Base-by-base conservation (phyloP, 2,888 invertebrate genomes). In the Salticus scenicus region DNA sequence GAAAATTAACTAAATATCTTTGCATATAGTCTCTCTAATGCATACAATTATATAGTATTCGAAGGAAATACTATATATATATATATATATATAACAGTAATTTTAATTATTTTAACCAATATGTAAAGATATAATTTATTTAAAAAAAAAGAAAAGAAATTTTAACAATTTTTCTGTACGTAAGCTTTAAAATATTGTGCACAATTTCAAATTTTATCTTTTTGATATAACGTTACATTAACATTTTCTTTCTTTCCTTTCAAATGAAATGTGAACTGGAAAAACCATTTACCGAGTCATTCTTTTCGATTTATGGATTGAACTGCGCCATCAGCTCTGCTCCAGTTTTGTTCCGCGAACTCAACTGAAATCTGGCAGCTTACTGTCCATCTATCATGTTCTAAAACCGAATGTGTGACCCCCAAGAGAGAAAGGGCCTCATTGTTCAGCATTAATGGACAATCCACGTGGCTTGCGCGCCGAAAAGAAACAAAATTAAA, bases 361-460 rank as follows among this genome's bases (percentile, higher is more conserved):
- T 69, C 69, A 57, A 67, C 81, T 64, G 63, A n/a, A 82, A 75
- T 75, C 81, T 82, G 81, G 70, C 81, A 75, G 81, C 73, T 70
- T 24, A 63, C n/a, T 47, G 75, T 82, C 42, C 83, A 83, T 83
- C 51, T 57, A 83, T 83, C 83, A 83, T 57, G 33, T 64, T 37
- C 72, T 83, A 72, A 76, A 83, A 83, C 83, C 66, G 83, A 27
- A 83, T 73, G 17, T 20, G 41, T 57, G 28, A 77, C 33, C 64
- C 77, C 63, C 77, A 10, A 1, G 77, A 71, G 77, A 67, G 24
- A 72, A 31, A 51, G 66, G 30, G 27, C 67, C 51, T 47, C 83
- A 67, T 83, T 83, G 76, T 64, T 77, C 83, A 77, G 76, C 66
- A 72, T 51, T 83, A 83, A 83, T 83, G 83, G 77, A 83, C 76